phyloP scores from a whole-genome alignment of 2,888 invertebrate species.

The Scaptomyza polygonia region DNA sequence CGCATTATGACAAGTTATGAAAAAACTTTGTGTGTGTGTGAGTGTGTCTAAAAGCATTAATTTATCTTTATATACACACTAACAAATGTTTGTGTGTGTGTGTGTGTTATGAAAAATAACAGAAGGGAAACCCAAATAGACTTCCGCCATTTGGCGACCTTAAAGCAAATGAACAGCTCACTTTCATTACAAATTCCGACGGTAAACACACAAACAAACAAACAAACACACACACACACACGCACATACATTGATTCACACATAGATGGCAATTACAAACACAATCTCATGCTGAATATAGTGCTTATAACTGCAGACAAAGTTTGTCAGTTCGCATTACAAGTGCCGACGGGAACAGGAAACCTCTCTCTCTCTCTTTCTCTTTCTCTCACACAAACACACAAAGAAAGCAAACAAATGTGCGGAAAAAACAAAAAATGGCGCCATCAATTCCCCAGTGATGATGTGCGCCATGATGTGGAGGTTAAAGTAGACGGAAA shows the following conservation, averaged over 20 bases:
- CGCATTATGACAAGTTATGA: conserved; percentile 62
- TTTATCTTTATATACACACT: conserved; percentile 34
- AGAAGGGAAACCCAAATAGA: conserved; percentile 45
- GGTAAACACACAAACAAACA: conserved; percentile 64
- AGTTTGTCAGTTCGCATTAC: conserved; percentile 76
- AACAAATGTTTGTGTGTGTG: conserved; percentile 1
- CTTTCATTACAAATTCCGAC: conserved; percentile 77
- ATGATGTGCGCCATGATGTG: conserved; percentile 46
- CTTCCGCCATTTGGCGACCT: conserved; percentile 71
- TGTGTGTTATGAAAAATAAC: neutral
- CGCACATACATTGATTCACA: conserved; percentile 38
- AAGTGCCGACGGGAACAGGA: conserved; percentile 36
- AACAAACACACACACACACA: conserved; percentile 43
- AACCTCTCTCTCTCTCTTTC: conserved; percentile 16
- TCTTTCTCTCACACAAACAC: neutral
- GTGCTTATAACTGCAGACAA: conserved; percentile 65
- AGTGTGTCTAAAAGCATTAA: conserved; percentile 30
- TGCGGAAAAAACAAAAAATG: conserved; percentile 70
- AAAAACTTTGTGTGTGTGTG: conserved; percentile 28
- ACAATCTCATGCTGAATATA: conserved; percentile 8
- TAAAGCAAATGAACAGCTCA: conserved; percentile 79
- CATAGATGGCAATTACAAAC: conserved; percentile 28
- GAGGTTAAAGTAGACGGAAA: conserved; percentile 16
- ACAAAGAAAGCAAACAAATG: conserved; percentile 54
- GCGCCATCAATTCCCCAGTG: conserved; percentile 72